These are phyloP conservation scores for Muscicapa striata DNA, from an alignment of 2,797 vertebrate genomes.

Conservation along the genomic window DNA sequence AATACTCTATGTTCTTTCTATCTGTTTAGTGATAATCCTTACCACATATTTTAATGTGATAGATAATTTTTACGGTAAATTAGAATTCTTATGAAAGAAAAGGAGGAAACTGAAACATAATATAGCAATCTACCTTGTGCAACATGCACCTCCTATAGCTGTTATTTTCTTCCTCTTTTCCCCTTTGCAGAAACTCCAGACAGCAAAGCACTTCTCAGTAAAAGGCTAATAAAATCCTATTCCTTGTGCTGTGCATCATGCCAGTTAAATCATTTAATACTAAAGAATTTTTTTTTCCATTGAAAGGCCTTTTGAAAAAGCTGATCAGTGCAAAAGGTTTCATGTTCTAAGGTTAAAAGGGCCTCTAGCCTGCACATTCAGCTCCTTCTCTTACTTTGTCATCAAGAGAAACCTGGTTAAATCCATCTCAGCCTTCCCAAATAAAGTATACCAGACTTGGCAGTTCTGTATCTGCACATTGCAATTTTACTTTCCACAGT, in stretches of 20 bases:
- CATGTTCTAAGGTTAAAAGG: slow-evolving; percentile 22
- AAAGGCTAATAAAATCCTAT: not conserved
- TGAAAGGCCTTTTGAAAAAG: slow-evolving; percentile 18
- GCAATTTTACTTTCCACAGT: slow-evolving; percentile 3
- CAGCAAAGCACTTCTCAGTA: not conserved
- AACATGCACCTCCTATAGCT: not conserved
- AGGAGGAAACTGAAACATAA: slow-evolving; percentile 24
- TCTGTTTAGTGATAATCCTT: slow-evolving; percentile 17
- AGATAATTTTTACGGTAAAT: slow-evolving; percentile 27
- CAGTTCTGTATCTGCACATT: not conserved
- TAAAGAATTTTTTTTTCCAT: not conserved
- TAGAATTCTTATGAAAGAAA: slow-evolving; percentile 26
- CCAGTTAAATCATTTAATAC: not conserved
- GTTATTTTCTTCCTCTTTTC: not conserved
- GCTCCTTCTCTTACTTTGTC: slow-evolving; percentile 3
- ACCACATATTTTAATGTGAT: not conserved
- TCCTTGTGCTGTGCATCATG: not conserved
- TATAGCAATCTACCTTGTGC: slow-evolving; percentile 7
- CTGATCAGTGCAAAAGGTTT: slow-evolving; percentile 14
- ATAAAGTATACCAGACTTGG: not conserved
- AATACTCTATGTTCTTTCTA: slow-evolving; percentile 32
- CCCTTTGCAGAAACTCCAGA: slow-evolving; percentile 5
- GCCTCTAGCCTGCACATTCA: slow-evolving; percentile 1
- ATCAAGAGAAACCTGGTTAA: not conserved
- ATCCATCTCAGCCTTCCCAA: not conserved